Conservation (phyloP, 2,888 invertebrate species). For the Melieria omissa region DNA sequence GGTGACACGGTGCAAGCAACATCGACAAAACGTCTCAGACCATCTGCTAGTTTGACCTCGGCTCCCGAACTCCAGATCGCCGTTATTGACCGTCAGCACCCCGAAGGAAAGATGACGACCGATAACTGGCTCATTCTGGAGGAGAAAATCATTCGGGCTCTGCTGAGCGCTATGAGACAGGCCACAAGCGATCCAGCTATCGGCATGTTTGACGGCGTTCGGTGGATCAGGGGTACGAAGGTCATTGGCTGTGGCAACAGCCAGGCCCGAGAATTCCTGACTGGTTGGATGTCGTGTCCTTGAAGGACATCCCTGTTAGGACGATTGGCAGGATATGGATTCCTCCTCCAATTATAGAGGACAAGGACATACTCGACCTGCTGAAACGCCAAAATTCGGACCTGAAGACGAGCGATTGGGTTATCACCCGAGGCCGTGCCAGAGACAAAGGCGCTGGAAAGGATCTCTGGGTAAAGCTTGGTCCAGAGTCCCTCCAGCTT, state of each 20-base stretch:
- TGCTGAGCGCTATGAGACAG: not conserved
- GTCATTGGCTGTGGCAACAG: not conserved
- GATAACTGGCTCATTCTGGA: slow-evolving; percentile 15
- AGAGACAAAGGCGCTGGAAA: not conserved
- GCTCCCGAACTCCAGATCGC: slow-evolving; percentile 11
- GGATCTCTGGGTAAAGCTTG: not conserved
- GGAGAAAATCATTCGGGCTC: not conserved
- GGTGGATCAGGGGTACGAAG: not conserved
- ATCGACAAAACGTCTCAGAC: not conserved
- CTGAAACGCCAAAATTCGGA: not conserved
- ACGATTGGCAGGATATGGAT: not conserved
- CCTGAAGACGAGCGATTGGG: not conserved
- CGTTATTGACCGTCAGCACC: not conserved
- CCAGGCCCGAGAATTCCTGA: not conserved
- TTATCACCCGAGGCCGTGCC: not conserved
- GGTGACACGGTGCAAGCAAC: not conserved
- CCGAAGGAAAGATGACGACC: slow-evolving; percentile 1
- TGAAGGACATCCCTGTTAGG: not conserved
- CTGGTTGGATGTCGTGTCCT: not conserved
- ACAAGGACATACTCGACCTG: not conserved
- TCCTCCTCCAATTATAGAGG: not conserved
- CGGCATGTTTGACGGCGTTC: not conserved
- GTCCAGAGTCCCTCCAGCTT: too few relatives aligned
- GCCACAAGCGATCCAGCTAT: not conserved
- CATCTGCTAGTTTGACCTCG: not conserved